These are phyloP conservation scores for Mola mola DNA, from an alignment of 2,113 vertebrate genomes.

Conservation along the genomic window DNA sequence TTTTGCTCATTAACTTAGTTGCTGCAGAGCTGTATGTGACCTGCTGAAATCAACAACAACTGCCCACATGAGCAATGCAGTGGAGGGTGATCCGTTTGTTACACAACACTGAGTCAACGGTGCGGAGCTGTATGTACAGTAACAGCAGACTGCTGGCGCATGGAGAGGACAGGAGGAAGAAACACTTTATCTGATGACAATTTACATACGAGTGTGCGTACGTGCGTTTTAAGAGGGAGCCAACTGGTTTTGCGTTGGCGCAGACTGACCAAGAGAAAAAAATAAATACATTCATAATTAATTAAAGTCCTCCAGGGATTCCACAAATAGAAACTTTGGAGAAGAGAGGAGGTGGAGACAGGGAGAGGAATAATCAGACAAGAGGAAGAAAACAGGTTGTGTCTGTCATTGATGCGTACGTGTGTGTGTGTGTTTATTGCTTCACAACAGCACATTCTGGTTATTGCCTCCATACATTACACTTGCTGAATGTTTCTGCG, in stretches of 20 bases:
- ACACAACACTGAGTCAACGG: constrained; percentile 60
- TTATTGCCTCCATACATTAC: constrained; percentile 38
- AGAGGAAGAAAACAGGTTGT: constrained; percentile 52
- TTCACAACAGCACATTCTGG: constrained; percentile 45
- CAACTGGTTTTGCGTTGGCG: constrained; percentile 10
- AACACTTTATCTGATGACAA: constrained; percentile 17
- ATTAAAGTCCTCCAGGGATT: constrained; percentile 45
- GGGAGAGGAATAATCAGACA: constrained; percentile 39
- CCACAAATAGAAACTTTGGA: constrained; percentile 59
- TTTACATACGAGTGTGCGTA: not conserved
- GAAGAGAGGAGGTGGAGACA: constrained; percentile 31
- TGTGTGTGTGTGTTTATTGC: constrained; percentile 9
- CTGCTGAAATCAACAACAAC: constrained; percentile 29
- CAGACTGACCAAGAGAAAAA: constrained; percentile 27
- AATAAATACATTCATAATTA: constrained; percentile 35
- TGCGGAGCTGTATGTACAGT: constrained; percentile 47
- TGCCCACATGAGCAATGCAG: constrained; percentile 17
- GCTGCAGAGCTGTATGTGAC: constrained; percentile 9
- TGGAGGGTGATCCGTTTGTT: constrained; percentile 54
- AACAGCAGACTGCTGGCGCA: constrained; percentile 51
- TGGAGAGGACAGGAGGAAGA: constrained; percentile 41
- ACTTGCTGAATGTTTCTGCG: constrained; percentile 52
- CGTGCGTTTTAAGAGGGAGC: not conserved
- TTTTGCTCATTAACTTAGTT: no score
- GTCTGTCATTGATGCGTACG: constrained; percentile 56